Conservation (phyloP, 2,797 vertebrate species). For the Sebastes diploproa region DNA sequence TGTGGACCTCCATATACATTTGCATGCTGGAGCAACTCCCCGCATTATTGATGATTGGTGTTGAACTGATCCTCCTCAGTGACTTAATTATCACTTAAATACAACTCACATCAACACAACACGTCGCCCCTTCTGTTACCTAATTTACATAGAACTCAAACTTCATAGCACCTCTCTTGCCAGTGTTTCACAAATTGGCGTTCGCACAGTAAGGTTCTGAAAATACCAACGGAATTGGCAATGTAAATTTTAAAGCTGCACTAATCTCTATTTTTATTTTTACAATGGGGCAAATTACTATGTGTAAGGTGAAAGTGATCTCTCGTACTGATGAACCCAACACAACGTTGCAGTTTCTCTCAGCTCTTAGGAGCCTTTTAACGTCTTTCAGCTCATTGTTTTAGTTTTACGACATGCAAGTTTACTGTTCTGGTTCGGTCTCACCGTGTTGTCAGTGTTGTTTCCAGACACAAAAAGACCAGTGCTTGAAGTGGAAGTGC, state of each 20-base stretch:
- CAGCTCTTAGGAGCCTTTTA: neutral
- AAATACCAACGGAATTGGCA: neutral
- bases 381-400: neutral
- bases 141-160: constrained; percentile 1
- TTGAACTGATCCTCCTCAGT: neutral
- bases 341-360: neutral
- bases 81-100: constrained; percentile 15
- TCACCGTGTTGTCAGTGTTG: neutral
- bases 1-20: neutral
- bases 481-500: too few relatives aligned
- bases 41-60: neutral
- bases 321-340: neutral
- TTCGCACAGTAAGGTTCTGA: neutral
- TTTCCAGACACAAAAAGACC: neutral
- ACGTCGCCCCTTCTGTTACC: neutral
- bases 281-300: neutral
- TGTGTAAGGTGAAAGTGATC: neutral
- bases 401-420: neutral
- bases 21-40: neutral
- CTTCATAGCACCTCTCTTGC: neutral
- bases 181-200: neutral
- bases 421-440: neutral
- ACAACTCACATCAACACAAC: neutral
- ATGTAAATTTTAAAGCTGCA: neutral
- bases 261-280: neutral